Base-by-base conservation (phyloP, 2,888 invertebrate species). In the Zhuqinia jingwanae region DNA sequence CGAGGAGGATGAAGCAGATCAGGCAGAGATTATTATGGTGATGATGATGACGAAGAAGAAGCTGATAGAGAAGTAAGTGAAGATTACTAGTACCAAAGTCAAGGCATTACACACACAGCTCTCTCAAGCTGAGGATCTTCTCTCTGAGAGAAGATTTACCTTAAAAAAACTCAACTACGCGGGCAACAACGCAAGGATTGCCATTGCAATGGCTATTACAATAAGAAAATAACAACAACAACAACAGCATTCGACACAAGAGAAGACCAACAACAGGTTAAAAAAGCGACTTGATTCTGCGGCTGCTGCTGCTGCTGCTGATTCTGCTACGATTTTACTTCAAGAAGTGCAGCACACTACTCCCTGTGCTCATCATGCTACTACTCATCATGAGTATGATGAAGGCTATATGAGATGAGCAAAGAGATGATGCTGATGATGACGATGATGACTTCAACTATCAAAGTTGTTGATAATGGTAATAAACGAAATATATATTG, bases 1-100 rank as follows among this genome's bases (percentile, higher is more conserved):
- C 30, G 56, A 22, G 85, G 73, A 79, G 53, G 79, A 85, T 80
- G 85, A 79, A 80, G 79, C 85, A 80, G 80, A 86, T 80, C 86
- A 76, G 65, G 47, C 79, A 20, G 79, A 78, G 58, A 60, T 77
- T 25, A 53, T 76, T 5, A 10, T 30, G 50, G 36, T 76, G 65
- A 27, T 73, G 73, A 65, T 65, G 65, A 45, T 53, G 73, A 47
- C 30, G 73, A 73, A 50, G n/a, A 50, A 11, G 50, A 78, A 60
- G 63, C 78, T 25, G 75, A 58, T 81, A 73, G 58, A 68, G 42
- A 80, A 80, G 45, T 68, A 53, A 81, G 73, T 80, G 30, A 47
- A 73, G 65, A 50, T 75, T 53, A 47, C 45, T 47, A 47, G 47
- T 47, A 50, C 36, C 36, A 36, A 36, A 36, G n/a, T n/a, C n/a